Evolutionary conservation across 2,113 vertebrate species (phyloP), one percentile per base, ranked within the genome.

Genomic region (Sakesphorus luctuosus): DNA sequence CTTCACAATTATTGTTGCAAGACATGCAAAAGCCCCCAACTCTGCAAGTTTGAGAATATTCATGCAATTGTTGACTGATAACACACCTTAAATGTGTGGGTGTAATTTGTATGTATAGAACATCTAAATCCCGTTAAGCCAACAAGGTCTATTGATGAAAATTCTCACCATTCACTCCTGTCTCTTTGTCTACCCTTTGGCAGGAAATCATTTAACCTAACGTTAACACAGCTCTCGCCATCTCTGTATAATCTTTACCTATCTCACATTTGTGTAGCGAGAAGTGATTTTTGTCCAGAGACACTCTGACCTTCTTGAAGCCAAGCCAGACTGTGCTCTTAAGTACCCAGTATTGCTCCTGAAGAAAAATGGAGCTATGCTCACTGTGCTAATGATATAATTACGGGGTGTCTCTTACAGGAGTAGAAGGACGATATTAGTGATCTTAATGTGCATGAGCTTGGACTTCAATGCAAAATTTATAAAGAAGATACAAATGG

Each of bases 401-500:
- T 96, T 95, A 96, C 68, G 59, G 65, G 11, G 19, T 83, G 21
- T 75, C 9, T 93, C 75, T 86, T 83, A 65, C 81, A 84, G 36
- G 61, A 84, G 44, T 52, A 67, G 77, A 84, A 86, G 52, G 65
- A 73, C 87, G 80, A 86, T 86, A 93, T 94, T 92, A 90, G 68
- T 93, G 93, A 84, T 62, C 43, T 36, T 88, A 92, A 94, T 92
- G 76, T 84, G 29, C 75, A 68, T 73, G 83, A 93, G 80, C 90
- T 93, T 92, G 85, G 82, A 36, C 90, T 95, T 88, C 65, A 56
- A 84, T 93, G 47, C 29, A 93, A 89, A 87, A 95, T 96, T 94
- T 81, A 94, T 89, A 23, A 87, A 71, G 75, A 84, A 38, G 76
- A 71, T 21, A 63, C 35, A 76, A 89, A 94, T 83, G 36, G 76